A percentile compares a stretch with the other conserved stretches of the same genome.
phyloP scores from a whole-genome alignment of 2,888 invertebrate species.

The Opisthograptis luteolata region DNA sequence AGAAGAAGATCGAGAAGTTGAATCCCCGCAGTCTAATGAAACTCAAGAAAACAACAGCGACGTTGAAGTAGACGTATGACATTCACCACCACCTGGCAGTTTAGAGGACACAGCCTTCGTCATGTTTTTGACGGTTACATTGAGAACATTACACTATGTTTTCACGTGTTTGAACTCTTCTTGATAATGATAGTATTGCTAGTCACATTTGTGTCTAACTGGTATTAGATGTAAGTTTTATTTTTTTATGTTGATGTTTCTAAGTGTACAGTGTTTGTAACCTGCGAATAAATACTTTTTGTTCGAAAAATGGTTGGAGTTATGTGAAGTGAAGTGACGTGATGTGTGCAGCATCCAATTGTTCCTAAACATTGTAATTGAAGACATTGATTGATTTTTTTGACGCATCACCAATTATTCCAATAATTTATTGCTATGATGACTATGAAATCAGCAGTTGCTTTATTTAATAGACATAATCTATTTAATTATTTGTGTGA shows the following conservation, averaged over 20 bases:
- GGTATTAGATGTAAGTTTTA: constrained; percentile 50
- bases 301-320: background rate
- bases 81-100: constrained; percentile 56
- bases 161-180: constrained; percentile 32
- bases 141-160: constrained; percentile 33
- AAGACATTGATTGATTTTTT: constrained; percentile 1
- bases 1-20: constrained; percentile 37
- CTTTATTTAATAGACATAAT: background rate
- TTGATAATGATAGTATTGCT: constrained; percentile 47
- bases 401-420: constrained; percentile 12
- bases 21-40: constrained; percentile 59
- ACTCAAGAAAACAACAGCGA: constrained; percentile 68
- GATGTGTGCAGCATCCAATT: constrained; percentile 1
- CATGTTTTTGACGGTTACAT: constrained; percentile 33
- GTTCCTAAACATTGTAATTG: constrained; percentile 17
- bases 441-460: constrained; percentile 4
- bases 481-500: constrained; percentile 16
- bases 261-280: constrained; percentile 31
- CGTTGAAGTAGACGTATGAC: constrained; percentile 79
- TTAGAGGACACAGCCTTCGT: constrained; percentile 52
- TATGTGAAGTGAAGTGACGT: background rate
- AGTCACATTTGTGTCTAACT: constrained; percentile 58
- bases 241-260: constrained; percentile 23
- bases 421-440: constrained; percentile 14
- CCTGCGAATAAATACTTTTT: constrained; percentile 3